Base-by-base conservation (phyloP, 2,113 vertebrate genomes). In the Hydrochoerus hydrochaeris region DNA sequence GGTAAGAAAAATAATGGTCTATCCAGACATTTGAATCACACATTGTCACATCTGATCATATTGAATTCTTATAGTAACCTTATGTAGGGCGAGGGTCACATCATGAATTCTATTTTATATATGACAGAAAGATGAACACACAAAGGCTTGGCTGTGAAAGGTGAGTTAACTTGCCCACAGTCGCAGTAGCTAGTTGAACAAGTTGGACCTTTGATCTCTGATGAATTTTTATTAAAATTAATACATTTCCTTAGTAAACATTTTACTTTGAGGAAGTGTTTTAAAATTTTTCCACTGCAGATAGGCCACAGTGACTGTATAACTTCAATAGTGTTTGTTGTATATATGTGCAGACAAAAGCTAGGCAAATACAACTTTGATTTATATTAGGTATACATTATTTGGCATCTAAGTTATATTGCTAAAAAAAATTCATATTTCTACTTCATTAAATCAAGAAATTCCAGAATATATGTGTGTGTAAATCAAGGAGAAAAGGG, bases 391-490 rank as follows among this genome's bases (percentile, higher is more conserved):
- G 11, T 67, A 14, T 38, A 52, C 19, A 16, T 67, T 67, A 65
- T 32, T 89, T 54, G 38, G 3, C 80, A 54, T 52, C 95, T 65
- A 30, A 89, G 88, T 30, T 9, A 38, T 30, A 44, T 90, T 90
- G 22, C 62, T 95, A 57, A 90, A 95, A 88, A 88, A 88, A 73
- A 52, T 4, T 49, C 1, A 32, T 88, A 1, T 87, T 93, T 30
- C 30, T 90, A 38, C 85, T 69, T 97, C 92, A 65, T 95, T 94
- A 90, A 97, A 17, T 93, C 92, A 90, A 95, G 77, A 96, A 96
- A 87, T 95, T 67, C 82, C 88, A 94, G 83, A 88, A 81, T 71
- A 44, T 41, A 30, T 32, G 67, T 95, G 89, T 96, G 75, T 92
- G 32, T 91, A 65, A 83, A 94, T 54, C 9, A 58, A 63, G 17